These are phyloP conservation scores for Austrofundulus limnaeus DNA, from an alignment of 2,113 vertebrate genomes.

Conservation along the genomic window DNA sequence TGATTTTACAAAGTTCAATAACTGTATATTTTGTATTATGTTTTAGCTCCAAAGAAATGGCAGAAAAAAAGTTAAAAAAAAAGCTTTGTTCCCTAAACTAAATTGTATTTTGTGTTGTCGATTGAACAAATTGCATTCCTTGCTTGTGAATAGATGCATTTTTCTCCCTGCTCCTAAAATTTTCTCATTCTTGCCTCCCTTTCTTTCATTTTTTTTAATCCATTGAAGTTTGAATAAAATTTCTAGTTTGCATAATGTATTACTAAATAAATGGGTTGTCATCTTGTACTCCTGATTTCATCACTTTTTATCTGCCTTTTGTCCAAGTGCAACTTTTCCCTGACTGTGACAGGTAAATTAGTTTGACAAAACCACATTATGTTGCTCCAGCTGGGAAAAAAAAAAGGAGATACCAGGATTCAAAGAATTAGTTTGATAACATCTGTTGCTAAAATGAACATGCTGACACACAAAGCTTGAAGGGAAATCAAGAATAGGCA, in stretches of 20 bases:
- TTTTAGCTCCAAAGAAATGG: conserved; percentile 86
- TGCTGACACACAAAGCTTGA: background rate
- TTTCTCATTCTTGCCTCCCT: conserved; percentile 56
- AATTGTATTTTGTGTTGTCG: conserved; percentile 82
- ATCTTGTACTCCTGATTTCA: conserved; percentile 77
- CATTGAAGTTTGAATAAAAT: conserved; percentile 83
- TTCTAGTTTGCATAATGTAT: conserved; percentile 88
- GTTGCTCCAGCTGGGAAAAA: background rate
- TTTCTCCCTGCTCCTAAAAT: conserved; percentile 68
- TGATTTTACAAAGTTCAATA: conserved; percentile 85
- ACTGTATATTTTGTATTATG: conserved; percentile 92
- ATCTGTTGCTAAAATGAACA: background rate
- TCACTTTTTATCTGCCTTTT: conserved; percentile 52
- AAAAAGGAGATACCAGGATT: background rate
- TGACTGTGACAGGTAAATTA: background rate
- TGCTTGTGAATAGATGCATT: conserved; percentile 82
- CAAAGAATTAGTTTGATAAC: background rate
- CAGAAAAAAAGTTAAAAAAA: conserved; percentile 75
- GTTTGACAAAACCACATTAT: conserved; percentile 8
- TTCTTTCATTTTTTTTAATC: conserved; percentile 76
- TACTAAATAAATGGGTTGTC: conserved; percentile 92
- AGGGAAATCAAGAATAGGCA: background rate
- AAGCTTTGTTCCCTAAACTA: conserved; percentile 86
- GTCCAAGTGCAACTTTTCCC: conserved; percentile 25
- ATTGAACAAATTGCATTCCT: conserved; percentile 85